Base-by-base conservation (phyloP, 2,888 invertebrate species). In the Diaprepes abbreviatus region DNA sequence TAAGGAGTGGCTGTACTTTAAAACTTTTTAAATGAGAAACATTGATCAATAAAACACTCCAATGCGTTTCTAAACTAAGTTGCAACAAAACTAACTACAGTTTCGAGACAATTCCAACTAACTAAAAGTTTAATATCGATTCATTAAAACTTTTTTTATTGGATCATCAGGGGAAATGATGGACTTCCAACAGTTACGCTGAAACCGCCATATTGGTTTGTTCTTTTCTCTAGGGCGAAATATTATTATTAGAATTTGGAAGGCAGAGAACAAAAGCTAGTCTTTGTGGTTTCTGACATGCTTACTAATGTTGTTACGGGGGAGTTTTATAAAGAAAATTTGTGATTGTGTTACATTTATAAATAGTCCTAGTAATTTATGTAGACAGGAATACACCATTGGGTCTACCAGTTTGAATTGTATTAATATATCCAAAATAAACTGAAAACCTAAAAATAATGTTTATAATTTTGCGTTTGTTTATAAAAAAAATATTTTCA, bases 141-240 rank as follows among this genome's bases (percentile, higher is more conserved):
- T 64, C 64, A 55, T 64, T 54, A 43, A 64, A 64, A 55, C 16
- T 64, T 64, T n/a, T 40, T 48, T 54, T 40, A 54, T 64, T 52
- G 33, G 31, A 40, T 50, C 40, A 52, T 40, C 40, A 12, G 28
- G 28, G 43, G 33, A 54, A 54, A 43, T 38, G 14, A 54, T 62
- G 52, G 36, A 36, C 62, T 62, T 52, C 10, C 35, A 3, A n/a
- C 31, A 21, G 62, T 62, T 57, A 14, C 38, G 38, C 36, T 16
- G 7, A 9, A 57, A 38, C 21, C 4, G 38, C n/a, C 5, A 38
- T 57, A 21, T 24, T 57, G 5, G 12, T 21, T 57, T 38, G 21
- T 48, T 10, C 16, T 16, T 19, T 14, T 12, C 19, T 21, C 14
- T 1, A 7, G 35, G 17, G 19, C 1, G 43, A 19, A 21, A 21